Conservation (phyloP, 1,140 invertebrate species). For the Philaenus spumarius region DNA sequence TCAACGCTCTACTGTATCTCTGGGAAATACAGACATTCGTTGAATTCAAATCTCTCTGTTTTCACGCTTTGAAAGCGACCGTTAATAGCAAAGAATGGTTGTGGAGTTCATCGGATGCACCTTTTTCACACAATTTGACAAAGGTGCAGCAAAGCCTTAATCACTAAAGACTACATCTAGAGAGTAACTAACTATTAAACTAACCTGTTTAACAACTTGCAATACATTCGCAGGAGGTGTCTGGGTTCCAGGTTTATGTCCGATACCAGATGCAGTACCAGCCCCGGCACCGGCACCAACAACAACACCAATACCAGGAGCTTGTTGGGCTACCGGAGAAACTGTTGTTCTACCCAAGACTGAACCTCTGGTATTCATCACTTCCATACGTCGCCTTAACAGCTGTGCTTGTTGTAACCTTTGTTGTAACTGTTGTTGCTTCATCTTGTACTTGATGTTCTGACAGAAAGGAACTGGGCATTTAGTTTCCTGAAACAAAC, state of each 20-base stretch:
- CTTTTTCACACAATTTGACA: too few species aligned
- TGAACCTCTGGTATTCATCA: constrained; percentile 67
- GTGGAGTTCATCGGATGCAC: too few species aligned
- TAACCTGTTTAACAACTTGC: constrained; percentile 73
- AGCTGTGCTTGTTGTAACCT: constrained; percentile 82
- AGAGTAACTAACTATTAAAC: neutral
- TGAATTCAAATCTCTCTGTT: too few species aligned
- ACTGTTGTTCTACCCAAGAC: constrained; percentile 28
- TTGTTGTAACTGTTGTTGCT: constrained; percentile 94
- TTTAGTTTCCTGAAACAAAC: constrained; percentile 62
- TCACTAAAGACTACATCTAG: too few species aligned
- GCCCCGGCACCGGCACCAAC: constrained; percentile 16
- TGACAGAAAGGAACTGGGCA: constrained; percentile 97
- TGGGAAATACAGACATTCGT: too few species aligned
- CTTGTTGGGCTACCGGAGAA: neutral
- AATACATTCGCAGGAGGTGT: constrained; percentile 75
- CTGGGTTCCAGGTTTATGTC: constrained; percentile 61
- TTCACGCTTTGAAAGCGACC: too few species aligned
- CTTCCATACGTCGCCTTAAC: constrained; percentile 81
- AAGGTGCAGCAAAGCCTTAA: too few species aligned
- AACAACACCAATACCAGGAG: neutral
- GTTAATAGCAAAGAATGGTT: too few species aligned
- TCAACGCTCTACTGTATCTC: too few species aligned
- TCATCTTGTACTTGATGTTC: constrained; percentile 95
- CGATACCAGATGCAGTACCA: constrained; percentile 52